A percentile compares a stretch with the other conserved stretches of the same genome.
Conservation (phyloP, 2,113 vertebrate species). For the Thomomys bottae region DNA sequence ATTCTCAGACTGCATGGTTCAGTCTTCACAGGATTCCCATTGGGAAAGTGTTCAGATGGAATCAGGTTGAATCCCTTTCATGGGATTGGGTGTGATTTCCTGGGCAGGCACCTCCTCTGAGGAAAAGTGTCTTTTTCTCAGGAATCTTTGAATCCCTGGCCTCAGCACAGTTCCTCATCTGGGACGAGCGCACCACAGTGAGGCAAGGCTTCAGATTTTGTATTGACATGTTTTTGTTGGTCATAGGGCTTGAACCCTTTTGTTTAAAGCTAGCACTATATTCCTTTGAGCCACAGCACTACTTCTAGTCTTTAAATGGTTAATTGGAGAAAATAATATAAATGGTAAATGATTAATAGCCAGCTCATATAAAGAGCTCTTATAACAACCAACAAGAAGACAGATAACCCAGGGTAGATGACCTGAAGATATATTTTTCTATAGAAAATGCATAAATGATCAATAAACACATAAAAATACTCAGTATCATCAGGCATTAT, state of each 20-base stretch:
- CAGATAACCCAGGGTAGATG: not conserved
- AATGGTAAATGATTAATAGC: not conserved
- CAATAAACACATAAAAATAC: not conserved
- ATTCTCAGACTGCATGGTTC: not conserved
- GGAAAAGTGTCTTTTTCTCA: not conserved
- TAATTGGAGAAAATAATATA: not conserved
- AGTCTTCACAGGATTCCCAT: not conserved
- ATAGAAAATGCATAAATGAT: not conserved
- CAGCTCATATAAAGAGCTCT: not conserved
- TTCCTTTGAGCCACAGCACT: no score
- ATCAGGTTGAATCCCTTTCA: not conserved
- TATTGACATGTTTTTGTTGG: no score
- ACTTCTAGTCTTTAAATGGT: no score
- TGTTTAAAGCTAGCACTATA: no score
- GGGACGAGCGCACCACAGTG: not conserved
- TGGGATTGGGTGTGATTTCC: not conserved
- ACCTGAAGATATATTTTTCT: not conserved
- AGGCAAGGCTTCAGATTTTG: not conserved
- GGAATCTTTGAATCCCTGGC: not conserved
- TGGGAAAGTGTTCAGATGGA: not conserved
- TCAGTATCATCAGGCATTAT: not conserved
- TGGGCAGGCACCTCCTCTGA: not conserved
- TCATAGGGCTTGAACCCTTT: no score
- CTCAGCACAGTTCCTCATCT: not conserved
- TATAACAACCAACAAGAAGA: not conserved